Percentiles rank a stretch among this genome's conserved stretches.
Evolutionary conservation across 1,140 invertebrate species (phyloP).

Genomic region (Nomia melanderi): DNA sequence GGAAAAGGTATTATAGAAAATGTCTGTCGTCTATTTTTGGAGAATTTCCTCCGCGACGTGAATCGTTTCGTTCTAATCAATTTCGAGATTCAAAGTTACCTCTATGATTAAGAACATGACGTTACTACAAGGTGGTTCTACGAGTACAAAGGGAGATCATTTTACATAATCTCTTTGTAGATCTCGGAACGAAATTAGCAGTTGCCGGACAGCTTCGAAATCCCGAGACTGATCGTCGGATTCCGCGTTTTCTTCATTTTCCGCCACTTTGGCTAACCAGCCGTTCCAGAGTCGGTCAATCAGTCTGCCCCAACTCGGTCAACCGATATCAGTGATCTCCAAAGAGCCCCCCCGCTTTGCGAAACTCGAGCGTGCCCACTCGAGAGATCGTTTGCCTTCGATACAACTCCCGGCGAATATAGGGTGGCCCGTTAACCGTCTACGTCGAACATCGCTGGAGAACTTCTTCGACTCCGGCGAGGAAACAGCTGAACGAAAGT

Average conservation of each 20-base stretch:
- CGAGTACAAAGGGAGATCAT: no score
- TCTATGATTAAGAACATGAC: no score
- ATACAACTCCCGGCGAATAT: conserved; percentile 19
- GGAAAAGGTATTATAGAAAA: no score
- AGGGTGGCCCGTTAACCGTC: conserved; percentile 1
- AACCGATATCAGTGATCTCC: conserved; percentile 37
- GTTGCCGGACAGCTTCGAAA: not conserved
- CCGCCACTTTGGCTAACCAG: conserved; percentile 19
- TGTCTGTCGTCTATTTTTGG: no score
- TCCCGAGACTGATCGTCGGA: not conserved
- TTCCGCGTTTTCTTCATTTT: conserved; percentile 23
- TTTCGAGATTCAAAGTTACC: no score
- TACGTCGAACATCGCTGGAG: not conserved
- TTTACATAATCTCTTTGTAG: no score
- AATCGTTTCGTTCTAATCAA: no score
- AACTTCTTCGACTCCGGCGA: not conserved
- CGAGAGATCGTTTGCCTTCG: conserved; percentile 36
- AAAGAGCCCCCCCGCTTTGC: conserved; percentile 30
- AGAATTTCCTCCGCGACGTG: no score
- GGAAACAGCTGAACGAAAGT: not conserved
- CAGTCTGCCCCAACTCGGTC: conserved; percentile 22
- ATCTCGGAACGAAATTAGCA: not conserved
- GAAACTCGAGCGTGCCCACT: conserved; percentile 34
- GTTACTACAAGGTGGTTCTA: not conserved
- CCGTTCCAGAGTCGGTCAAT: conserved; percentile 34